Base-by-base conservation (phyloP, 2,888 invertebrate genomes). In the Schrankia costaestrigalis region DNA sequence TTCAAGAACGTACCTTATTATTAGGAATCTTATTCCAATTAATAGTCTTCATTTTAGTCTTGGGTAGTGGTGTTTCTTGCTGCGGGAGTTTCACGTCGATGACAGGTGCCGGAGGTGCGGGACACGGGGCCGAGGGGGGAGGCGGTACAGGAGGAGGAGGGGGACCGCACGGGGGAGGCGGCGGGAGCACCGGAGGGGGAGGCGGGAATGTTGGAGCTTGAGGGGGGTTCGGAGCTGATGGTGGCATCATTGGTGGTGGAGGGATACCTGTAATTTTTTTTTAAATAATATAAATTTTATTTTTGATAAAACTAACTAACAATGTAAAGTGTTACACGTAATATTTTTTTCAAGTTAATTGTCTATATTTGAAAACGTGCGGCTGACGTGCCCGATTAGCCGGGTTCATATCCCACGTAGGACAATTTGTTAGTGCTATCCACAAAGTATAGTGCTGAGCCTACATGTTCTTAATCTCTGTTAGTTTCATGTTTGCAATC, bases 11-110 rank as follows among this genome's bases (percentile, higher is more conserved):
- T 22, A 94, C 94, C 88, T 95, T 96, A 70, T 93, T 94, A 67
- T 93, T 94, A 19, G 98, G 97, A 62, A 98, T 97, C 80, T 98
- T 98, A 72, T 96, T 96, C 98, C 98, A 99, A 71, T 98, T 98
- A 47, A 98, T 94, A 0, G 97, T 97, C 85, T 97, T 97, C 97
- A 98, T 97, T 80, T 97, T 98, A 14, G 95, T 92, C 77, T 95
- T 96, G n/a, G 98, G 98, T 39, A 93, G 92, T 0, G 98, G 98
- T 1, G 95, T 97, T 64, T 95, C 95, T 71, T 96, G 96, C 64
- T 97, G 97, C 8, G 97, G 97, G 61, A 97, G 86, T 54, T 95
- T 90, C 56, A 83, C 51, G 67, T 80, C 66, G 8, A 73, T 30
- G 14, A 74, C 60, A 1, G 72, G 79, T 12, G 80, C 85, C 13